Percentiles rank a stretch among this genome's conserved stretches.
phyloP scores from a whole-genome alignment of 2,797 vertebrate genomes.

The Carduelis carduelis region DNA sequence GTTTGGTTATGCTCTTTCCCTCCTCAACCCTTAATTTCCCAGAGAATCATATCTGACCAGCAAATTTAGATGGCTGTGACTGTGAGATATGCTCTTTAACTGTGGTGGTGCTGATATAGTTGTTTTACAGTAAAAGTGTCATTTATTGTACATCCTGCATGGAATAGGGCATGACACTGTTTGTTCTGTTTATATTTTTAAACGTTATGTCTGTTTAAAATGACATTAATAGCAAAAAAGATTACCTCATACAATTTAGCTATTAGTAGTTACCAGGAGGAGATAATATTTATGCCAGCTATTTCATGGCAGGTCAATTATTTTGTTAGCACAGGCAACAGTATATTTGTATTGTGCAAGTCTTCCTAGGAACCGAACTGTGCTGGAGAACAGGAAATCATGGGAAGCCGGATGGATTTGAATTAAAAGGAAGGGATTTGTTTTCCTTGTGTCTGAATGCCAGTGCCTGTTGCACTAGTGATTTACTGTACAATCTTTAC shows the following conservation, averaged over 20 bases:
- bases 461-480: not conserved
- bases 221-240: not conserved
- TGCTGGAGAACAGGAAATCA: conserved; percentile 34
- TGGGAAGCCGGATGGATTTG: conserved; percentile 19
- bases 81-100: not conserved
- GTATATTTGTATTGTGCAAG: conserved; percentile 39
- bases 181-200: not conserved
- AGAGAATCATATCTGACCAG: not conserved
- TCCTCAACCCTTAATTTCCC: not conserved
- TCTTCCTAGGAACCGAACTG: conserved; percentile 58
- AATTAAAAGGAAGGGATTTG: conserved; percentile 36
- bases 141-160: not conserved
- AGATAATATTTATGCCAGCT: conserved; percentile 20
- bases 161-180: not conserved
- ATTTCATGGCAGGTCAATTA: conserved; percentile 23
- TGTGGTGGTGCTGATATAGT: not conserved
- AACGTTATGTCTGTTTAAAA: not conserved
- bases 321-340: conserved; percentile 37
- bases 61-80: not conserved
- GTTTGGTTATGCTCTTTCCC: not conserved
- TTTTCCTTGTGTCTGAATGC: not conserved
- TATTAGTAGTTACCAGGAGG: not conserved
- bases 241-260: not conserved
- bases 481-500: not conserved
- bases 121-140: not conserved